A percentile compares a stretch with the other conserved stretches of the same genome.
Evolutionary conservation across 2,888 invertebrate genomes (phyloP).

Genomic region (Trichacis sp.): DNA sequence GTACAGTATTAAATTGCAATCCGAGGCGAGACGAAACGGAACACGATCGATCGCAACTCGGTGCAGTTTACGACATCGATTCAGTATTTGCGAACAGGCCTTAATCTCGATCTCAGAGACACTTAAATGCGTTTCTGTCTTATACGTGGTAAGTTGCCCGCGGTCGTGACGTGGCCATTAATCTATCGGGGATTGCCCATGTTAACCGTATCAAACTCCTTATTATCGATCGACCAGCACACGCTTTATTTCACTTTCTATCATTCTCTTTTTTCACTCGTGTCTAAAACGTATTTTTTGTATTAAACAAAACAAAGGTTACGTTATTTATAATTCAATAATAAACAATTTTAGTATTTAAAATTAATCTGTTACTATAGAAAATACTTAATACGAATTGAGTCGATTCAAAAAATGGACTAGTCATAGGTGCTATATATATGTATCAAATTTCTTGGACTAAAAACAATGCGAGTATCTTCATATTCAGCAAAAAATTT

Average conservation of each 20-base stretch:
- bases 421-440: too few relatives aligned
- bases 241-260: conserved; percentile 25
- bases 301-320: too few relatives aligned
- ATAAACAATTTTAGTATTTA: too few relatives aligned
- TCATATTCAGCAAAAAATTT: too few relatives aligned
- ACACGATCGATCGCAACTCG: conserved; percentile 37
- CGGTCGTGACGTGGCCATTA: conserved; percentile 51
- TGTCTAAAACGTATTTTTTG: too few relatives aligned
- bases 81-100: conserved; percentile 50
- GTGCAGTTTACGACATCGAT: conserved; percentile 53
- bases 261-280: too few relatives aligned
- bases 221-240: conserved; percentile 45
- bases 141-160: conserved; percentile 44
- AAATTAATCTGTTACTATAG: too few relatives aligned
- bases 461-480: too few relatives aligned
- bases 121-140: conserved; percentile 49
- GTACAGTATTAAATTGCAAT: conserved; percentile 37
- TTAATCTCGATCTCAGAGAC: conserved; percentile 52
- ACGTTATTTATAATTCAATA: too few relatives aligned
- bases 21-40: conserved; percentile 33
- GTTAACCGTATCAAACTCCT: conserved; percentile 43
- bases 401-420: too few relatives aligned
- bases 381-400: too few relatives aligned
- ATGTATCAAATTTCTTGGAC: too few relatives aligned
- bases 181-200: conserved; percentile 49